These are phyloP conservation scores for Salpingus planirostris DNA, from an alignment of 2,888 invertebrate species.

Conservation along the genomic window DNA sequence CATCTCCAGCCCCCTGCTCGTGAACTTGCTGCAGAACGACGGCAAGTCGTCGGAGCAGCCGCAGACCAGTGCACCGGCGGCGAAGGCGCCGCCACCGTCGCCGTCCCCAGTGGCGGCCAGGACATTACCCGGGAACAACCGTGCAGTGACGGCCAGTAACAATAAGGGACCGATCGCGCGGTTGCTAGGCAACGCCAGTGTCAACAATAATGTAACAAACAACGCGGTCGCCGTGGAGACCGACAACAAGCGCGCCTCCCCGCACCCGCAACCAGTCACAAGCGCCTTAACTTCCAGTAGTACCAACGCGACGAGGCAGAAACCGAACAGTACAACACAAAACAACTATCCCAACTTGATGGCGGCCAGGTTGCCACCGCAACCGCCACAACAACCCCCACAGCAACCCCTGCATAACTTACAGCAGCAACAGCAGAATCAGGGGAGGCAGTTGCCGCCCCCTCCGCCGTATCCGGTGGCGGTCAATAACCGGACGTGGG, in stretches of 20 bases:
- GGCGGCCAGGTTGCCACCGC: not conserved
- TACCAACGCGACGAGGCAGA: constrained; percentile 18
- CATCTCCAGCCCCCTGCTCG: constrained; percentile 80
- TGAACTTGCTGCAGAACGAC: constrained; percentile 86
- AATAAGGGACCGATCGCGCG: constrained; percentile 5
- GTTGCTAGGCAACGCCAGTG: constrained; percentile 9
- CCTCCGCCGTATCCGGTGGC: constrained; percentile 30
- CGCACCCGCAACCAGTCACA: constrained; percentile 22
- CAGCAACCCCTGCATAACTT: not conserved
- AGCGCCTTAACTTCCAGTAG: constrained; percentile 33
- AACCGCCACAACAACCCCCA: not conserved
- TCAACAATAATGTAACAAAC: constrained; percentile 7
- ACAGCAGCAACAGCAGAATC: constrained; percentile 10
- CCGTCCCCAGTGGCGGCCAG: not conserved
- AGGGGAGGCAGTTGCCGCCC: constrained; percentile 24
- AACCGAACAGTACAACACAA: constrained; percentile 23
- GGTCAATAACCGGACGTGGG: constrained; percentile 24
- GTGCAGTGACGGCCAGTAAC: constrained; percentile 8
- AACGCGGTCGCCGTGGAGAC: constrained; percentile 1
- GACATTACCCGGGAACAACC: constrained; percentile 4
- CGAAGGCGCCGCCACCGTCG: not conserved
- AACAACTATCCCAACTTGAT: too few relatives aligned
- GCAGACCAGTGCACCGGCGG: constrained; percentile 30
- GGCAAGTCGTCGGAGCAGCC: constrained; percentile 44
- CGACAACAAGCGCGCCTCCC: too few relatives aligned